Percentiles rank a stretch among this genome's conserved stretches.
phyloP scores from a whole-genome alignment of 2,113 vertebrate genomes.

The Xenopus laevis region DNA sequence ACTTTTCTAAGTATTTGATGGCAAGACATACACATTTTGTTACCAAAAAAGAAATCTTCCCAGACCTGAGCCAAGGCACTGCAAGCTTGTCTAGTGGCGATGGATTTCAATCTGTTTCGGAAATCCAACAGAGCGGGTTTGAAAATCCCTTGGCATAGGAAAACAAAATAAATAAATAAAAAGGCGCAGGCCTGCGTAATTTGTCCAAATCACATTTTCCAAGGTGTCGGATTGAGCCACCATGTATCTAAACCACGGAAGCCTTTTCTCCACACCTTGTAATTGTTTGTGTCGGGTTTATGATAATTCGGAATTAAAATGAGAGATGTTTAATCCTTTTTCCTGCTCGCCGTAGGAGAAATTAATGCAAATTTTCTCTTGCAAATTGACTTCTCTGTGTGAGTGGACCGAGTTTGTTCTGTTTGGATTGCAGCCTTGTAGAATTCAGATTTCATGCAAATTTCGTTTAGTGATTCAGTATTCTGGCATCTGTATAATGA shows the following conservation, averaged over 20 bases:
- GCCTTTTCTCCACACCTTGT: constrained; percentile 40
- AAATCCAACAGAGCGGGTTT: not conserved
- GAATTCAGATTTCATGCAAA: constrained; percentile 46
- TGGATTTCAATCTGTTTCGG: not conserved
- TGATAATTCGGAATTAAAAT: constrained; percentile 23
- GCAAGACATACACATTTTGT: not conserved
- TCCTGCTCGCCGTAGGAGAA: constrained; percentile 42
- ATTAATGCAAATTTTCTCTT: constrained; percentile 44
- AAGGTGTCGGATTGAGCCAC: constrained; percentile 42
- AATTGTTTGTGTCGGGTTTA: constrained; percentile 47
- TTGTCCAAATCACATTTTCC: constrained; percentile 43
- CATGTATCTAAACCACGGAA: constrained; percentile 30
- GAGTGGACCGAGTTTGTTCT: constrained; percentile 35
- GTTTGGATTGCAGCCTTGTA: constrained; percentile 37
- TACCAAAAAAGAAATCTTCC: not conserved
- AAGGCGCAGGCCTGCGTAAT: constrained; percentile 17
- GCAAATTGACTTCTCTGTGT: constrained; percentile 44
- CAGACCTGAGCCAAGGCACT: not conserved
- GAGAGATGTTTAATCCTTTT: constrained; percentile 40
- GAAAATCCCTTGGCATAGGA: not conserved
- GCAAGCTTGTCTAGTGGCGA: constrained; percentile 1
- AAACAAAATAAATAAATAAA: constrained; percentile 13
- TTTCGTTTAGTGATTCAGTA: constrained; percentile 34
- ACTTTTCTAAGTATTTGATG: not conserved
- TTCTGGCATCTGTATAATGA: constrained; percentile 33